A percentile compares a stretch with the other conserved stretches of the same genome.
Conservation (phyloP, 2,888 invertebrate species). For the Machimus atricapillus region DNA sequence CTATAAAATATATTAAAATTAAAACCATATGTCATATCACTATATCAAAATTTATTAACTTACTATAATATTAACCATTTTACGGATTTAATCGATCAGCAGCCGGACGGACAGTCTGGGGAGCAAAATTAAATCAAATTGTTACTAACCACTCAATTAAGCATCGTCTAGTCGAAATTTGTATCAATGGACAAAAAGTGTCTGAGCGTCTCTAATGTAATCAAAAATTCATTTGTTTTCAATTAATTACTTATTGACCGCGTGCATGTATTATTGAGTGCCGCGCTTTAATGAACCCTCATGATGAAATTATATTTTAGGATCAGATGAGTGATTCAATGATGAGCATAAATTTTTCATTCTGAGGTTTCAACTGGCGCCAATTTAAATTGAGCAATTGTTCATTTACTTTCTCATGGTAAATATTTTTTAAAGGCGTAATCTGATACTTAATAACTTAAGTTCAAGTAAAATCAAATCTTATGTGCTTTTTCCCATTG, state of each 20-base stretch:
- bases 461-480: not conserved
- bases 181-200: not conserved
- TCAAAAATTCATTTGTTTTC: not conserved
- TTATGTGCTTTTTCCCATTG: not conserved
- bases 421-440: not conserved
- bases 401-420: not conserved
- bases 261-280: not conserved
- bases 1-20: not conserved
- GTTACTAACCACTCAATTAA: conserved; percentile 15
- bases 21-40: not conserved
- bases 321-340: not conserved
- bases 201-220: not conserved
- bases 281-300: not conserved
- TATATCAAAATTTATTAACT: not conserved
- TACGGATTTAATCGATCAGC: not conserved
- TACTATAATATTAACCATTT: conserved; percentile 42
- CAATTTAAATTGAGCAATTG: not conserved
- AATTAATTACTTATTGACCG: not conserved
- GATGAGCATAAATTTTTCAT: not conserved
- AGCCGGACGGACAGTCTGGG: not conserved
- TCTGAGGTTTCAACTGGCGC: not conserved
- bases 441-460: not conserved
- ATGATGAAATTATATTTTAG: not conserved
- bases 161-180: not conserved
- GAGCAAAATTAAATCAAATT: not conserved